phyloP scores from a whole-genome alignment of 2,888 invertebrate genomes.

The Nymphalis urticae region DNA sequence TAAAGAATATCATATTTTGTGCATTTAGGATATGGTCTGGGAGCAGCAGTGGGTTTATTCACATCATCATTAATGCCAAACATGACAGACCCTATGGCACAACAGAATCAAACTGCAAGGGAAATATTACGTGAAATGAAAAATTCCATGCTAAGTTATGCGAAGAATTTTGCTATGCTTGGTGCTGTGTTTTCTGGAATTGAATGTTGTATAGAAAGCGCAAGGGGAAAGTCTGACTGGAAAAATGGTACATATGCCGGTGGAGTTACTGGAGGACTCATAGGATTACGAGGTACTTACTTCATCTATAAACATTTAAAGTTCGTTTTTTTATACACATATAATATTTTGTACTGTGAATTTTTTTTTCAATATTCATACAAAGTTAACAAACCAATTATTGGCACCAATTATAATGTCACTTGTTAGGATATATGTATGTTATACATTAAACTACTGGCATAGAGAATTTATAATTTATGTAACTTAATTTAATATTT shows the following conservation, averaged over 20 bases:
- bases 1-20: not conserved
- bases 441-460: no score
- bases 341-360: no score
- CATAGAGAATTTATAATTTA: no score
- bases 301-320: not conserved
- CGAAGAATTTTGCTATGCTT: constrained; percentile 98
- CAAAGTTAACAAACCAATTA: no score
- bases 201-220: constrained; percentile 97
- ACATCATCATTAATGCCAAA: constrained; percentile 97
- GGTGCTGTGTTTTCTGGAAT: constrained; percentile 96
- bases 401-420: no score
- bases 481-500: no score
- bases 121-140: constrained; percentile 97
- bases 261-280: constrained; percentile 95
- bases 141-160: constrained; percentile 93
- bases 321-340: not conserved
- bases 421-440: no score
- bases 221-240: constrained; percentile 97
- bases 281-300: constrained; percentile 87
- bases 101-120: constrained; percentile 89
- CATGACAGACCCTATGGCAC: constrained; percentile 84
- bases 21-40: constrained; percentile 92
- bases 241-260: constrained; percentile 98
- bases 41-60: constrained; percentile 97
- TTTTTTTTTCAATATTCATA: no score